phyloP scores from a whole-genome alignment of 1,140 invertebrate genomes.

The Sogatella furcifera region DNA sequence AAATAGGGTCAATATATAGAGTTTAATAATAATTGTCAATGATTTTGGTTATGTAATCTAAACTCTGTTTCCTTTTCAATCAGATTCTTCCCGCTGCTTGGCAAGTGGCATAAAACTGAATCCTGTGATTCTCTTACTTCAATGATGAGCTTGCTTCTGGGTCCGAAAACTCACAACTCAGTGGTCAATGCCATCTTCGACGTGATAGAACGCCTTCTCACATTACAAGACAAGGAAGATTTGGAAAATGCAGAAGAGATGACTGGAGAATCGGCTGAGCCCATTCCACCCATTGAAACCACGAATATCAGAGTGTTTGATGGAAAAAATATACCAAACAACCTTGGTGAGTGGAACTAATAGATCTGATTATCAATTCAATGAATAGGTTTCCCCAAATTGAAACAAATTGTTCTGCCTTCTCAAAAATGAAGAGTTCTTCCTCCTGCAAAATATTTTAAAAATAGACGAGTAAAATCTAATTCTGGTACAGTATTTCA shows the following conservation, averaged over 20 bases:
- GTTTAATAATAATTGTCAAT: background rate
- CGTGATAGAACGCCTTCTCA: constrained; percentile 69
- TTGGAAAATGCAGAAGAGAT: constrained; percentile 33
- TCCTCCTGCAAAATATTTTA: no score
- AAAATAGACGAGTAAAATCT: no score
- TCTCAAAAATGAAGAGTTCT: no score
- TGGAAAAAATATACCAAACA: no score
- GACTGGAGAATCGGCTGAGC: background rate
- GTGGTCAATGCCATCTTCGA: constrained; percentile 63
- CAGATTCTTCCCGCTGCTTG: constrained; percentile 59
- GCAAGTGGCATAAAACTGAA: constrained; percentile 46
- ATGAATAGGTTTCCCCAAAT: no score
- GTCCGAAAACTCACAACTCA: constrained; percentile 47
- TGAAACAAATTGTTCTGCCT: no score
- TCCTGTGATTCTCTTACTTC: constrained; percentile 45
- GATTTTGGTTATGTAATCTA: background rate
- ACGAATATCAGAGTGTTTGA: no score
- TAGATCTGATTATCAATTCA: no score
- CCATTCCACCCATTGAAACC: background rate
- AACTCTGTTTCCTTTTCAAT: constrained; percentile 10
- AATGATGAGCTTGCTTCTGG: constrained; percentile 56
- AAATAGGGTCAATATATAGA: background rate
- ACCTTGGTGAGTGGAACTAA: no score
- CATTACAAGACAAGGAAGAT: constrained; percentile 38
- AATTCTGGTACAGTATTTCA: no score